A percentile compares a stretch with the other conserved stretches of the same genome.
These are phyloP conservation scores for Phyllopteryx taeniolatus DNA, from an alignment of 2,113 vertebrate species.

Conservation along the genomic window DNA sequence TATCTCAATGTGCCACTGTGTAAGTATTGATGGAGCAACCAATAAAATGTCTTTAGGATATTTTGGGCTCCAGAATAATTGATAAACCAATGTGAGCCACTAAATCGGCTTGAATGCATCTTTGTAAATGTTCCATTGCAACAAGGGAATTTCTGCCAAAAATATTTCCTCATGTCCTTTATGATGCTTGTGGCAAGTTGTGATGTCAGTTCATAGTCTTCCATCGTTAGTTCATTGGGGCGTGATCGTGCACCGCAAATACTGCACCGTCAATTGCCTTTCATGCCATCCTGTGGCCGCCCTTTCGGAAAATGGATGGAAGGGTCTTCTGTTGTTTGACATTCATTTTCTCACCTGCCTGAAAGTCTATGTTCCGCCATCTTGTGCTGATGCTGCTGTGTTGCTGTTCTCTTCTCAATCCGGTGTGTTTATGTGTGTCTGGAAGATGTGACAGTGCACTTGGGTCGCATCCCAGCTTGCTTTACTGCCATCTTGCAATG, in stretches of 20 bases:
- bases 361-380: background rate
- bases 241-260: background rate
- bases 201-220: background rate
- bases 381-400: background rate
- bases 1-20: background rate
- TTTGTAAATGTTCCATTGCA: background rate
- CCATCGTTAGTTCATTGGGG: background rate
- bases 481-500: slow-evolving; percentile 41
- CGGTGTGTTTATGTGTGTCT: background rate
- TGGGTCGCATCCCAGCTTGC: slow-evolving; percentile 50
- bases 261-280: background rate
- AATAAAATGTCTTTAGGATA: background rate
- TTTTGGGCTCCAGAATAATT: background rate
- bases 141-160: background rate
- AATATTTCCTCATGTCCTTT: background rate
- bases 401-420: background rate
- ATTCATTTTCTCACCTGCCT: background rate
- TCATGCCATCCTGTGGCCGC: background rate
- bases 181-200: background rate
- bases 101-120: background rate
- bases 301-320: background rate
- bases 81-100: background rate
- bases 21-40: background rate
- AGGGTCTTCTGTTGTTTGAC: background rate
- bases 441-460: slow-evolving; percentile 31